phyloP scores from a whole-genome alignment of 2,113 vertebrate species.

The Thermophis baileyi region DNA sequence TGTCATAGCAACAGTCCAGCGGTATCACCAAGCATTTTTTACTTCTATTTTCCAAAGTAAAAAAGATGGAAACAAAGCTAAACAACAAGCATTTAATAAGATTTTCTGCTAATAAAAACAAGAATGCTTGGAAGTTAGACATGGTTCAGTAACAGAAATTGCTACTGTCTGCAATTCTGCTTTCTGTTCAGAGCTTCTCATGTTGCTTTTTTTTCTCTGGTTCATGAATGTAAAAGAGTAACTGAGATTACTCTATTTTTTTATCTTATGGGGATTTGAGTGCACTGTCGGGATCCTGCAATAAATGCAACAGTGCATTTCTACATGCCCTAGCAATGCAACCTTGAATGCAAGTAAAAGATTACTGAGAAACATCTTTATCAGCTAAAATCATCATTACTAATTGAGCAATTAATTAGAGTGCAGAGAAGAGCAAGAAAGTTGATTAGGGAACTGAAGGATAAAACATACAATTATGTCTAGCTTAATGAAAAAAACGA shows the following conservation, averaged over 20 bases:
- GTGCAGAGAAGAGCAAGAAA: background rate
- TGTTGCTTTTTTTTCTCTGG: constrained; percentile 10
- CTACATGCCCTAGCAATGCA: background rate
- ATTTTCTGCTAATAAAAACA: constrained; percentile 26
- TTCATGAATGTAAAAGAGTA: background rate
- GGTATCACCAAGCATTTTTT: constrained; percentile 49
- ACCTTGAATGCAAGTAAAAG: background rate
- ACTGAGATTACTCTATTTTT: background rate
- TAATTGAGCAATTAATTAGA: background rate
- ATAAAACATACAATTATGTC: background rate
- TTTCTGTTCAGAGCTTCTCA: constrained; percentile 1
- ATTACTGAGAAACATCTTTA: background rate
- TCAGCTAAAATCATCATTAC: background rate
- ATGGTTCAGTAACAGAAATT: constrained; percentile 34
- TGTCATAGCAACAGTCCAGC: constrained; percentile 37
- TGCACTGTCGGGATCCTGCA: background rate
- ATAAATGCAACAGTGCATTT: background rate
- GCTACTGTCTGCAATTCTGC: constrained; percentile 21
- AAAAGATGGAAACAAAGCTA: constrained; percentile 30
- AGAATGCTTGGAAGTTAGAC: constrained; percentile 7
- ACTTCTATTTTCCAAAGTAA: constrained; percentile 36
- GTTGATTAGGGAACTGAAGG: background rate
- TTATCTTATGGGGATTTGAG: constrained; percentile 7
- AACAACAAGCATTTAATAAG: constrained; percentile 44
- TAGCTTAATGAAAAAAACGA: background rate